Conservation (phyloP, 2,797 vertebrate species). For the Allobates femoralis region DNA sequence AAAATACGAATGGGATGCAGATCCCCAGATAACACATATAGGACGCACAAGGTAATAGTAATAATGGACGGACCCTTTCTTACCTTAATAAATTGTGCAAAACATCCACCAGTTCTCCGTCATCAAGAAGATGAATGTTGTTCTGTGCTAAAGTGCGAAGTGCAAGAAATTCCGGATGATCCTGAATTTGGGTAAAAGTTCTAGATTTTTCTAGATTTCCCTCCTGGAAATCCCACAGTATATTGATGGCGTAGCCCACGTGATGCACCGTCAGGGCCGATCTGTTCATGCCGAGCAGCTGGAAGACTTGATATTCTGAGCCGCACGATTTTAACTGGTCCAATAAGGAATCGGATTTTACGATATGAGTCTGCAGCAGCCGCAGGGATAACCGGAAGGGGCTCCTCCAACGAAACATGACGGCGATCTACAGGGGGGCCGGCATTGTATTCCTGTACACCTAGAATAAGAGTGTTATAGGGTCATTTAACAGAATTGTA, state of each 20-base stretch:
- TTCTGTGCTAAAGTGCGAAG: slow-evolving; percentile 87
- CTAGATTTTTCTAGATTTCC: slow-evolving; percentile 76
- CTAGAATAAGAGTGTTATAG: neutral
- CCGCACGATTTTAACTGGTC: slow-evolving; percentile 81
- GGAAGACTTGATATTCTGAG: slow-evolving; percentile 85
- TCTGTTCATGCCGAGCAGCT: slow-evolving; percentile 85
- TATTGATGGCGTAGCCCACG: slow-evolving; percentile 79
- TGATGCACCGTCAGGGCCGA: slow-evolving; percentile 83
- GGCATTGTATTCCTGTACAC: neutral
- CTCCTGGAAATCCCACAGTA: slow-evolving; percentile 88
- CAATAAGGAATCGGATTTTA: slow-evolving; percentile 79
- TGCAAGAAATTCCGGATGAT: slow-evolving; percentile 86
- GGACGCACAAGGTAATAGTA: neutral
- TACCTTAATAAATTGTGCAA: slow-evolving; percentile 86
- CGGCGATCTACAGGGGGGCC: slow-evolving; percentile 29
- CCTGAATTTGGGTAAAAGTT: slow-evolving; percentile 72
- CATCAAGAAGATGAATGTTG: slow-evolving; percentile 84
- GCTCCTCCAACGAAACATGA: slow-evolving; percentile 80
- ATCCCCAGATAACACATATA: too few species aligned
- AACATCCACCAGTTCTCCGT: slow-evolving; percentile 80
- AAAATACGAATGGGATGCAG: too few species aligned
- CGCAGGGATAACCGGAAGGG: slow-evolving; percentile 70
- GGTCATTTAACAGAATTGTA: neutral
- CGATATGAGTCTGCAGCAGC: slow-evolving; percentile 68
- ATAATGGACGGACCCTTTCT: neutral